A percentile compares a stretch with the other conserved stretches of the same genome.
phyloP scores from a whole-genome alignment of 2,888 invertebrate species.

The Chironomus tentans region DNA sequence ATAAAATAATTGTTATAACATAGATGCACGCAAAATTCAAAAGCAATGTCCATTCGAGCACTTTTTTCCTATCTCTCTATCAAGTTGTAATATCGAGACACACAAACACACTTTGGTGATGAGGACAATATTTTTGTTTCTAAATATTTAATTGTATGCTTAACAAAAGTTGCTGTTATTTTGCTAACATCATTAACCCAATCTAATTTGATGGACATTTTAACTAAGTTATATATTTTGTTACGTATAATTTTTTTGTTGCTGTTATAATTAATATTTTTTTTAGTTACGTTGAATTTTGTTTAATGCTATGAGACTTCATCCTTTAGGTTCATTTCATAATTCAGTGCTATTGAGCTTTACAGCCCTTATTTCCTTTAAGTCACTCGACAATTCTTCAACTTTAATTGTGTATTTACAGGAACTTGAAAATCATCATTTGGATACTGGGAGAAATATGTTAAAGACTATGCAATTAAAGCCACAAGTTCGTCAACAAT shows the following conservation, averaged over 20 bases:
- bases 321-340: neutral
- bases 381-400: neutral
- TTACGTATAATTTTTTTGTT: neutral
- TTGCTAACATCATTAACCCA: neutral
- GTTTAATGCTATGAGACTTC: neutral
- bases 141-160: neutral
- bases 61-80: neutral
- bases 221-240: neutral
- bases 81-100: neutral
- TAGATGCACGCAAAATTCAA: neutral
- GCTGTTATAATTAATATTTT: neutral
- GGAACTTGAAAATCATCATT: constrained; percentile 40
- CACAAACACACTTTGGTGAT: neutral
- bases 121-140: neutral
- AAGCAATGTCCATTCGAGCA: neutral
- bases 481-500: constrained; percentile 39
- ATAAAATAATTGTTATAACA: neutral
- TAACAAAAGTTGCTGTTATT: neutral
- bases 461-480: constrained; percentile 39
- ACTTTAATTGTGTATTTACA: constrained; percentile 28
- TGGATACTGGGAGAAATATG: constrained; percentile 39
- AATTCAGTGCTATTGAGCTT: neutral
- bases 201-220: neutral
- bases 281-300: neutral
- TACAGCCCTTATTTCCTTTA: neutral